Base-by-base conservation (phyloP, 2,113 vertebrate species). In the Galemys pyrenaicus region DNA sequence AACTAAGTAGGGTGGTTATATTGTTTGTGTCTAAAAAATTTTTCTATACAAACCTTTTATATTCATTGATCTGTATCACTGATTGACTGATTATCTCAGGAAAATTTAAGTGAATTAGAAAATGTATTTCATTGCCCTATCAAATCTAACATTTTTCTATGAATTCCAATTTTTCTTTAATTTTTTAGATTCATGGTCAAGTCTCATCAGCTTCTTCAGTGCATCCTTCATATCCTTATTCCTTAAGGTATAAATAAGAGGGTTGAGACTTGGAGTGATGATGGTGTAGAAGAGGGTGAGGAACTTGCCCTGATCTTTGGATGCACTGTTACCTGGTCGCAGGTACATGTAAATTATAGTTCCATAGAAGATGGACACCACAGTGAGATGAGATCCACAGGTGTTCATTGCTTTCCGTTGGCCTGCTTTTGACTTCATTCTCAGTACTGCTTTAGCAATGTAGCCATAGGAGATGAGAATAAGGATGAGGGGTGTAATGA, bases 161-260 rank as follows among this genome's bases (percentile, higher is more conserved):
- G 77, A 49, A 9, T 79, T 74, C 28, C 17, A 70, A 13, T 20
- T 64, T 4, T 8, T 83, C 41, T n/a, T 68, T 17, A 24, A 16
- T 84, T 92, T 68, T 68, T n/a, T 30, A 80, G 82, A 44, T 60
- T 58, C 13, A 6, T 58, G 22, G 54, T 84, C 39, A 70, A 90
- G 9, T 64, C 5, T 81, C 6, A 89, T 19, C 26, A 95, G 58
- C n/a, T 80, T 96, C 49, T 64, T 94, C 60, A 96, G 46, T 13
- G 95, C 96, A 17, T 44, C 68, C 49, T 95, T 96, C 85, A 96
- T 85, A 30, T 97, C 93, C 24, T 94, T 96, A 41, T 96, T 97
- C 37, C 93, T 87, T 37, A 97, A 58, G 2, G 96, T 97, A 6
- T 96, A 96, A 58, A 97, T 95, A 60, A 96, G 71, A n/a, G 96